Percentiles rank a stretch among this genome's conserved stretches.
These are phyloP conservation scores for Peribatodes rhomboidaria DNA, from an alignment of 2,888 invertebrate species.

Conservation along the genomic window DNA sequence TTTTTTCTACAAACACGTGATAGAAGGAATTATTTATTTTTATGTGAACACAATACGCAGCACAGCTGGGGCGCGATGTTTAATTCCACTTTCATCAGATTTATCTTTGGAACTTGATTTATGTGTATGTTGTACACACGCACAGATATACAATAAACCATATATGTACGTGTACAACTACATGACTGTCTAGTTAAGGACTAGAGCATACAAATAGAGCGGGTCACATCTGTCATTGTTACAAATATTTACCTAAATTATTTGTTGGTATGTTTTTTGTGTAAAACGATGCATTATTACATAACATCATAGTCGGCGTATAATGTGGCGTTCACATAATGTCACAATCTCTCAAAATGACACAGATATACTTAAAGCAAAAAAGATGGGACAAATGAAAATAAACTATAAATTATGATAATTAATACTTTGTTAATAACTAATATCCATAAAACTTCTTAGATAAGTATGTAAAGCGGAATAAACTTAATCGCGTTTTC, in stretches of 20 bases:
- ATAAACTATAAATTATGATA: neutral
- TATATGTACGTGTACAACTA: neutral
- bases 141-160: too few species aligned
- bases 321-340: too few species aligned
- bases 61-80: constrained; percentile 36
- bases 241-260: neutral
- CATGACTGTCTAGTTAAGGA: neutral
- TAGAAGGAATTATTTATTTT: constrained; percentile 38
- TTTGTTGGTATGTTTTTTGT: too few species aligned
- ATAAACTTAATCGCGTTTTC: too few species aligned
- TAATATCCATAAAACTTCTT: too few species aligned
- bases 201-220: neutral
- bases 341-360: too few species aligned
- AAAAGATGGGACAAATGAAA: too few species aligned
- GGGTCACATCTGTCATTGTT: neutral
- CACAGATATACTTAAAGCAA: too few species aligned
- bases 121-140: constrained; percentile 7
- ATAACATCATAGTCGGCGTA: too few species aligned
- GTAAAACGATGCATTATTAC: too few species aligned
- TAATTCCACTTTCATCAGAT: constrained; percentile 39
- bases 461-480: too few species aligned
- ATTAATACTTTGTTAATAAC: too few species aligned
- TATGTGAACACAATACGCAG: constrained; percentile 33
- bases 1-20: constrained; percentile 15
- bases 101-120: constrained; percentile 34